Evolutionary conservation across 2,888 invertebrate species (phyloP).

Genomic region (Ryuthela nishihirai): DNA sequence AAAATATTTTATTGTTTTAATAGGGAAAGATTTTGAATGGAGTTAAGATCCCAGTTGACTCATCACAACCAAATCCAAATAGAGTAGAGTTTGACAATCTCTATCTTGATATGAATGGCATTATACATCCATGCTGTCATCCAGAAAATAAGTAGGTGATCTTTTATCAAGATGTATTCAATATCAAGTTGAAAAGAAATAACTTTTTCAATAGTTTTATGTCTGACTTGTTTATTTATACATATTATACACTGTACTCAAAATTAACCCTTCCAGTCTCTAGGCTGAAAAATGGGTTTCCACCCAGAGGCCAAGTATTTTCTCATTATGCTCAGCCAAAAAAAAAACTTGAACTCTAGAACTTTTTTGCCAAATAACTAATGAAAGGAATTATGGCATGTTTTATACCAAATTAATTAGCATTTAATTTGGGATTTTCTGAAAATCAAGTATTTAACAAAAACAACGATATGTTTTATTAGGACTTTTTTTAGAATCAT

Average conservation of each 20-base stretch:
- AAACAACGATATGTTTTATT: no score
- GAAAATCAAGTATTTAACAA: no score
- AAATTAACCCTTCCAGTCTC: background rate
- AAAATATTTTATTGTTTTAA: constrained; percentile 49
- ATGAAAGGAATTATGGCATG: no score
- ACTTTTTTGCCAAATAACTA: no score
- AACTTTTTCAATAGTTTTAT: background rate
- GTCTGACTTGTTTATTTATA: background rate
- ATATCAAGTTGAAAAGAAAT: background rate
- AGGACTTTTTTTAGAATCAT: no score
- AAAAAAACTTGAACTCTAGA: no score
- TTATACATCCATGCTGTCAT: constrained; percentile 99
- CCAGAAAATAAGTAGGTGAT: constrained; percentile 78
- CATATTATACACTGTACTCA: background rate
- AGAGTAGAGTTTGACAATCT: constrained; percentile 95
- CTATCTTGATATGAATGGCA: constrained; percentile 99
- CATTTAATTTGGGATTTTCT: no score
- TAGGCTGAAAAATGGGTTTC: no score
- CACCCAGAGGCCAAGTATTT: no score
- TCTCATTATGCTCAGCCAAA: no score
- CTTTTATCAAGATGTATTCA: background rate
- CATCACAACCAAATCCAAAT: constrained; percentile 89
- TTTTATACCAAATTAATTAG: no score
- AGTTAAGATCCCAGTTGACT: constrained; percentile 69
- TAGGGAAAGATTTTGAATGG: constrained; percentile 74